Conservation (phyloP, 2,797 vertebrate species). For the Cercopithecus hamlyni region DNA sequence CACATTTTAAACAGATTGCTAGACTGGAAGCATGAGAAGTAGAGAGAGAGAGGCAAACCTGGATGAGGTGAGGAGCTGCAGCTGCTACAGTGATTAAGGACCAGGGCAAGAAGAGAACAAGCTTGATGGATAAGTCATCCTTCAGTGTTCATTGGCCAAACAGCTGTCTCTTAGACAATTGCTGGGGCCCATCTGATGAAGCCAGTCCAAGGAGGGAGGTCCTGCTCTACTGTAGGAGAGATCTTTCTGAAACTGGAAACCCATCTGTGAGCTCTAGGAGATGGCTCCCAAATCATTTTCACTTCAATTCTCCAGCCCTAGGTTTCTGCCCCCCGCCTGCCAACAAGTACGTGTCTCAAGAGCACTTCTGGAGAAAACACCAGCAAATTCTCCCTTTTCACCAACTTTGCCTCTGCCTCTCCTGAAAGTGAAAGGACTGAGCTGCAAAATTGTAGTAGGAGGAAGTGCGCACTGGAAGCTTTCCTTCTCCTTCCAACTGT, state of each 20-base stretch:
- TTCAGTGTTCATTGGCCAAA: neutral
- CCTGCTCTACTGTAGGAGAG: neutral
- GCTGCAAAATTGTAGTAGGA: neutral
- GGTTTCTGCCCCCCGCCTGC: neutral
- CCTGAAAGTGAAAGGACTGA: neutral
- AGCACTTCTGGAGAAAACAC: neutral
- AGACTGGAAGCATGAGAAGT: neutral
- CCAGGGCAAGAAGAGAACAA: neutral
- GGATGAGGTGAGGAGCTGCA: neutral
- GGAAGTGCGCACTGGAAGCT: neutral
- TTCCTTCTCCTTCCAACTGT: neutral
- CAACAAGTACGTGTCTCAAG: neutral
- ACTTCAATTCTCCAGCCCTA: neutral
- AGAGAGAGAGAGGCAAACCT: neutral
- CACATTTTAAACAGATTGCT: neutral
- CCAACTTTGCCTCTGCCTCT: neutral
- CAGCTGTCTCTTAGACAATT: neutral
- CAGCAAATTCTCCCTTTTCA: neutral
- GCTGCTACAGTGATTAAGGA: accelerated
- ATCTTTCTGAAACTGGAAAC: neutral
- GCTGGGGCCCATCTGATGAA: neutral
- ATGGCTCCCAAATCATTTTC: neutral
- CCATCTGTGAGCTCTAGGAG: neutral
- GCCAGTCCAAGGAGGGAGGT: neutral
- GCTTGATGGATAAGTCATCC: neutral